A percentile compares a stretch with the other conserved stretches of the same genome.
phyloP scores from a whole-genome alignment of 2,888 invertebrate genomes.

The Melanchra persicariae region DNA sequence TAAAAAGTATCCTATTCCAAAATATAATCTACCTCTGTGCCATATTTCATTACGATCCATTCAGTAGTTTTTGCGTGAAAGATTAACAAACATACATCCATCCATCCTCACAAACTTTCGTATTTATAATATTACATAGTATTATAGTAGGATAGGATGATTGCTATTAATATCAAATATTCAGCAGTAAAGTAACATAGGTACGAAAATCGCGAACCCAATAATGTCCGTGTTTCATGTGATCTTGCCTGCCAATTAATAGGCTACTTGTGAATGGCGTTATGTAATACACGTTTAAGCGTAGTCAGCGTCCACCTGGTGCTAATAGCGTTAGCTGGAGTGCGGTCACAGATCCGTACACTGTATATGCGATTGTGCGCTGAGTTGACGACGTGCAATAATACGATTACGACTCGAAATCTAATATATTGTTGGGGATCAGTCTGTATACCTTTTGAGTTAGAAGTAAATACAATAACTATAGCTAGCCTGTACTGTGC shows the following conservation, averaged over 20 bases:
- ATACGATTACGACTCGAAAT: background rate
- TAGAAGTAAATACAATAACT: background rate
- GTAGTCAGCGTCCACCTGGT: slow-evolving; percentile 1
- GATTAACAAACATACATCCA: no score
- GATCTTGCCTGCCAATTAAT: slow-evolving; percentile 19
- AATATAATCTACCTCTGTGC: no score
- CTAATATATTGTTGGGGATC: background rate
- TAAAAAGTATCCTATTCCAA: no score
- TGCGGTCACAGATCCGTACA: slow-evolving; percentile 19
- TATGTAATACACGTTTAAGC: background rate
- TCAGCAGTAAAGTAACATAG: background rate
- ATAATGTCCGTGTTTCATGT: background rate
- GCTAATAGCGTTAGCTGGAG: background rate
- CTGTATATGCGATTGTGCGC: background rate
- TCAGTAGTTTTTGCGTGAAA: no score
- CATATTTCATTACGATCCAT: no score
- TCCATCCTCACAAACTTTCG: no score
- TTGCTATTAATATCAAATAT: background rate
- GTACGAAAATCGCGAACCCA: background rate
- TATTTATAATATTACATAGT: no score
- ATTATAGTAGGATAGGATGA: no score
- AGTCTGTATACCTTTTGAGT: background rate
- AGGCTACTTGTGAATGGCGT: background rate
- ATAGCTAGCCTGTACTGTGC: background rate
- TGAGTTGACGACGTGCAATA: background rate